Conservation (phyloP, 2,888 invertebrate genomes). For the Pristionchus mayeri region DNA sequence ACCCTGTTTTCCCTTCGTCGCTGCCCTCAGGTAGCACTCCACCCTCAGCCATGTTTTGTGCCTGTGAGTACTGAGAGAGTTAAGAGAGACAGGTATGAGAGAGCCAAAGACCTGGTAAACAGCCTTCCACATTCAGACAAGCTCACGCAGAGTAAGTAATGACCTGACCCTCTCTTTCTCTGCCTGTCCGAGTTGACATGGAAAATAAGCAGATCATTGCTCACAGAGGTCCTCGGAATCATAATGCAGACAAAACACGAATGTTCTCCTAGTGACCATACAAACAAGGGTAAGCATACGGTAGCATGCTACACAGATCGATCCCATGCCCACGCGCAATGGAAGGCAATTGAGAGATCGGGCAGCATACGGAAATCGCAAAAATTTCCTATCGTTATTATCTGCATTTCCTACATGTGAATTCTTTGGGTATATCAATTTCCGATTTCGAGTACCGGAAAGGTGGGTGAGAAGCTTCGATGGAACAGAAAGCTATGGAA, state of each 20-base stretch:
- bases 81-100: background rate
- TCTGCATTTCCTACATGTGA: background rate
- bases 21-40: slow-evolving; percentile 15
- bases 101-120: background rate
- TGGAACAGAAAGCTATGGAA: background rate
- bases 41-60: slow-evolving; percentile 30
- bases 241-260: too few species aligned
- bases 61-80: background rate
- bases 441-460: background rate
- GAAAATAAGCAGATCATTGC: too few species aligned
- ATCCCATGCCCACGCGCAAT: too few species aligned
- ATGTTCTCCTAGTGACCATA: too few species aligned
- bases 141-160: too few species aligned
- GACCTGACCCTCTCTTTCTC: too few species aligned
- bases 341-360: background rate
- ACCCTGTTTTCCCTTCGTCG: background rate
- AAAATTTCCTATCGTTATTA: background rate
- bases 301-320: too few species aligned
- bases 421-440: background rate
- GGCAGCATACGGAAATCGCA: background rate
- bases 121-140: background rate
- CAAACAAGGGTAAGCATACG: too few species aligned
- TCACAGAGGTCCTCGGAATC: too few species aligned
- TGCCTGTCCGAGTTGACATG: too few species aligned
- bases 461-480: background rate